Evolutionary conservation across 2,113 vertebrate genomes (phyloP), one percentile per base, ranked within the genome.

Genomic region (Peromyscus californicus): DNA sequence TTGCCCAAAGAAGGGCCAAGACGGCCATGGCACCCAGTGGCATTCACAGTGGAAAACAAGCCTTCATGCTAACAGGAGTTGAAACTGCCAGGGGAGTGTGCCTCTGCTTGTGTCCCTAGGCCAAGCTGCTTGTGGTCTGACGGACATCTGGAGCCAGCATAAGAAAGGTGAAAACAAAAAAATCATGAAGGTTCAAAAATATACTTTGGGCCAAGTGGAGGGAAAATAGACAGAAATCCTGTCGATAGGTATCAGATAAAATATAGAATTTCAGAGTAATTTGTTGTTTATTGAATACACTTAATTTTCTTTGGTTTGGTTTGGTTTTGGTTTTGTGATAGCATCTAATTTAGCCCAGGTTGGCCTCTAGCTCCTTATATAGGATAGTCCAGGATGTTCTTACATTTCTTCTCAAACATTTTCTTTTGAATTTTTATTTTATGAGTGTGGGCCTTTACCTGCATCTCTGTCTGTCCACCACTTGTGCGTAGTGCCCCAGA

Each of bases 41-140:
- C 0, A 26, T 0, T 1, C 80, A 83, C 39, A 7, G 82, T 90
- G 92, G 65, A 95, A 96, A 94, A 83, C 74, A 88, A 19, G 78
- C 12, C 79, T 88, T 88, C 92, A 17, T 2, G 36, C 82, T 7
- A 5, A 95, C 1, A 7, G 93, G 54, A 63, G 7, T 0, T 0
- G 36, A 0, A 0, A 69, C 92, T 51, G 95, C 91, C 95, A 90
- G 97, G 1, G 24, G 0, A 3, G 0, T 15, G 29, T 17, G 16
- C 24, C 31, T 48, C 69, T 82, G 86, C 72, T 51, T 1, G 0
- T 1, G 45, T 45, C 36, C 13, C 7, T 0, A 7, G 39, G 31
- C 67, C 75, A 78, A 24, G 61, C 54, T 45, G 39, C 48, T 4
- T 5, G 54, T 39, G 76, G 63, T 57, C 16, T 4, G 63, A 57